phyloP scores from a whole-genome alignment of 1,140 invertebrate genomes.

The Vanessa tameamea region DNA sequence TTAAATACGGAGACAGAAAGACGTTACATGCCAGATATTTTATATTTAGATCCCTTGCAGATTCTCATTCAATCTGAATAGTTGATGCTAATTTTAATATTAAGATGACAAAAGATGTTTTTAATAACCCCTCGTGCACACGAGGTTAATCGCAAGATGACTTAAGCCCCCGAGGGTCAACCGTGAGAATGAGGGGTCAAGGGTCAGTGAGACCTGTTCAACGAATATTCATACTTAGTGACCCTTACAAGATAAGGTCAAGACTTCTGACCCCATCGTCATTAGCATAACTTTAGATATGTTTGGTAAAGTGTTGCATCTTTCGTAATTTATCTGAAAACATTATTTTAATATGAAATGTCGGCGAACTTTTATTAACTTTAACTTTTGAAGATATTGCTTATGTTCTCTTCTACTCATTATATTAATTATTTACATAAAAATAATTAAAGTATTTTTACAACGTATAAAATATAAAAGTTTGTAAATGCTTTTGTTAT shows the following conservation, averaged over 20 bases:
- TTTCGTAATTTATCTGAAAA: not conserved
- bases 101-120: constrained; percentile 4
- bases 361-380: not conserved
- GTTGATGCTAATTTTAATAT: constrained; percentile 12
- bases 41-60: not conserved
- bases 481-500: too few relatives aligned
- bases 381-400: too few relatives aligned
- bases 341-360: not conserved
- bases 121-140: constrained; percentile 17
- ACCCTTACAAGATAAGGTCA: constrained; percentile 58
- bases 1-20: not conserved
- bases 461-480: too few relatives aligned
- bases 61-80: not conserved
- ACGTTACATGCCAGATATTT: not conserved
- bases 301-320: not conserved
- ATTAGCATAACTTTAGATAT: constrained; percentile 32
- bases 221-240: constrained; percentile 61
- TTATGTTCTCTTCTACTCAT: too few relatives aligned
- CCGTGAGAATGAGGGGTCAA: constrained; percentile 71
- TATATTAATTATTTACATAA: too few relatives aligned
- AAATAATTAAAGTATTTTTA: too few relatives aligned
- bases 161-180: constrained; percentile 53
- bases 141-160: constrained; percentile 39
- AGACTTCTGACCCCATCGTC: constrained; percentile 65
- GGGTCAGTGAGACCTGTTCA: constrained; percentile 68